phyloP scores from a whole-genome alignment of 2,888 invertebrate species.

The Abrostola tripartita region DNA sequence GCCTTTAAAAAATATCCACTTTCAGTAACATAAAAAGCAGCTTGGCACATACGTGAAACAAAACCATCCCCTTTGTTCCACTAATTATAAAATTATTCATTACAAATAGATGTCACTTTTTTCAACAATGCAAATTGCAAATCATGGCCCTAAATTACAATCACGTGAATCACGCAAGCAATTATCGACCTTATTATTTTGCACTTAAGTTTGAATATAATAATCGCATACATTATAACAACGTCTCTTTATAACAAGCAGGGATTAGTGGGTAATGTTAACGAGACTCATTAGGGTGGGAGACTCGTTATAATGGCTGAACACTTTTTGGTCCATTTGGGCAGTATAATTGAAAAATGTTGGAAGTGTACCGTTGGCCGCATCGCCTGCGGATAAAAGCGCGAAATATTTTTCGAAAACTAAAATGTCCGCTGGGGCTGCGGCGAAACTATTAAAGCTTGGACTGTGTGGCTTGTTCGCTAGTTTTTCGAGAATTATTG shows the following conservation, averaged over 20 bases:
- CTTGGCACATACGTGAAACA: slow-evolving; percentile 10
- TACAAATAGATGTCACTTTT: slow-evolving; percentile 44
- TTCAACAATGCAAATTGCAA: slow-evolving; percentile 42
- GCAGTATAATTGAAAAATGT: slow-evolving; percentile 52
- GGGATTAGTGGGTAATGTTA: slow-evolving; percentile 64
- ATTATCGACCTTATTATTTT: slow-evolving; percentile 30
- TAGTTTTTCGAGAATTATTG: background rate
- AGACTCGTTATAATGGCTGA: slow-evolving; percentile 40
- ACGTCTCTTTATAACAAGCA: slow-evolving; percentile 47
- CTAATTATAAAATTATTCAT: slow-evolving; percentile 52
- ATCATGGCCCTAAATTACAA: slow-evolving; percentile 17
- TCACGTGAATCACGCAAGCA: slow-evolving; percentile 3
- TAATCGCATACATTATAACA: slow-evolving; percentile 43
- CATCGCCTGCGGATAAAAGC: slow-evolving; percentile 11
- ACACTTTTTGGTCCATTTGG: slow-evolving; percentile 45
- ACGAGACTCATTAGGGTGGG: slow-evolving; percentile 67
- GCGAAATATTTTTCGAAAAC: slow-evolving; percentile 30
- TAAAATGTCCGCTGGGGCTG: slow-evolving; percentile 24
- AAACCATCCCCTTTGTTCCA: slow-evolving; percentile 19
- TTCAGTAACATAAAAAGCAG: no score
- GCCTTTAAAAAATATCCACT: no score
- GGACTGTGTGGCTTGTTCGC: background rate
- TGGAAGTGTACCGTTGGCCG: slow-evolving; percentile 17
- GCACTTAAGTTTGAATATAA: slow-evolving; percentile 31
- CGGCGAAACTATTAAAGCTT: slow-evolving; percentile 17